A percentile compares a stretch with the other conserved stretches of the same genome.
These are phyloP conservation scores for Ctenopoma kingsleyae DNA, from an alignment of 2,797 vertebrate species.

Conservation along the genomic window DNA sequence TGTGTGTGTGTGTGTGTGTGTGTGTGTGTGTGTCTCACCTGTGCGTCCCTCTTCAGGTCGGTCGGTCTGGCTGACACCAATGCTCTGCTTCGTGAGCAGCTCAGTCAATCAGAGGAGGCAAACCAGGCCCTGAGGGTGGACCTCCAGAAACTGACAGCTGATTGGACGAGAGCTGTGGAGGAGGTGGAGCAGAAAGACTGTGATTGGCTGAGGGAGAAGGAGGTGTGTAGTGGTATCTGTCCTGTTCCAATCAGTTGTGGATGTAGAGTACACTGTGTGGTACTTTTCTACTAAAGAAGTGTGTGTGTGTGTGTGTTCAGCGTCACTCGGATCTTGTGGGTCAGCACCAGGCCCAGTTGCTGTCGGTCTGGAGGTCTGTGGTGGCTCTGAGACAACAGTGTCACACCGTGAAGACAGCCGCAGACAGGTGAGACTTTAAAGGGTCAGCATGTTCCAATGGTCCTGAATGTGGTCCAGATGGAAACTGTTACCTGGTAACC, in stretches of 20 bases:
- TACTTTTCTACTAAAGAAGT: no score
- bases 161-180: slow-evolving; percentile 88
- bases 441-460: no score
- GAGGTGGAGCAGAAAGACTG: slow-evolving; percentile 86
- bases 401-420: slow-evolving; percentile 89
- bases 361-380: slow-evolving; percentile 88
- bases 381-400: slow-evolving; percentile 89
- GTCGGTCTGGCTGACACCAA: slow-evolving; percentile 87
- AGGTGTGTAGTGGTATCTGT: slow-evolving; percentile 59
- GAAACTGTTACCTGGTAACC: no score
- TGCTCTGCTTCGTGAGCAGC: slow-evolving; percentile 83
- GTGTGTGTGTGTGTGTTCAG: slow-evolving; percentile 53
- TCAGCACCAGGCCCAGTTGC: slow-evolving; percentile 83
- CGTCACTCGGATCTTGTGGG: slow-evolving; percentile 72
- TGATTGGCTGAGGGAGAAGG: slow-evolving; percentile 86
- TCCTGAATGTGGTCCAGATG: no score
- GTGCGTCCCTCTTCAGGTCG: slow-evolving; percentile 77
- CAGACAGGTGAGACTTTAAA: slow-evolving; percentile 84
- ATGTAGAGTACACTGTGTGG: no score
- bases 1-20: no score
- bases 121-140: slow-evolving; percentile 87
- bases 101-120: slow-evolving; percentile 86
- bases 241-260: no score
- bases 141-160: slow-evolving; percentile 86
- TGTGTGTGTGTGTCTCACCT: slow-evolving; percentile 4